Percentiles rank a stretch among this genome's conserved stretches.
Conservation (phyloP, 1,140 invertebrate species). For the Drosophila ananassae region DNA sequence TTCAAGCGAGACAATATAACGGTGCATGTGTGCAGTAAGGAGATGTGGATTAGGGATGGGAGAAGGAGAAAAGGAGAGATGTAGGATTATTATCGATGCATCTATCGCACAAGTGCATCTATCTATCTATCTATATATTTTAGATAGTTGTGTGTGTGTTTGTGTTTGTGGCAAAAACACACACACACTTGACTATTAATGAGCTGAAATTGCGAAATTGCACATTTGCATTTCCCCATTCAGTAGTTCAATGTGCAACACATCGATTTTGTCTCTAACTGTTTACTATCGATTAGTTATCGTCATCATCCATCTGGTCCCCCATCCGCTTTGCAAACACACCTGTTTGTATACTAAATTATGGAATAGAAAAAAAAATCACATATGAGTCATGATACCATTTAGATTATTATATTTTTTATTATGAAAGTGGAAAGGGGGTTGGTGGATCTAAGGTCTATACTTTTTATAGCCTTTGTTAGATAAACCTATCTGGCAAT, state of each 20-base stretch:
- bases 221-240: constrained; percentile 48
- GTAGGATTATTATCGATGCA: neutral
- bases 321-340: neutral
- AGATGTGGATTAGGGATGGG: neutral
- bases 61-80: too few relatives aligned
- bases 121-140: neutral
- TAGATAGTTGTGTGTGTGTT: neutral
- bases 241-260: constrained; percentile 30
- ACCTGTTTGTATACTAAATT: constrained; percentile 20
- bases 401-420: constrained; percentile 11
- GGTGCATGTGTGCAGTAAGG: neutral
- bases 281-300: constrained; percentile 34
- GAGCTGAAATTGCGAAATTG: constrained; percentile 50
- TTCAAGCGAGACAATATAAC: neutral
- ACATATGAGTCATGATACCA: neutral
- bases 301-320: constrained; percentile 4
- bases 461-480: neutral
- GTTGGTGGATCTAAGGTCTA: neutral
- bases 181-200: constrained; percentile 48
- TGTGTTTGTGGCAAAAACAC: neutral
- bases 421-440: constrained; percentile 20
- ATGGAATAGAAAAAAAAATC: constrained; percentile 9
- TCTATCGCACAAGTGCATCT: neutral
- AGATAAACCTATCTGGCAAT: neutral
- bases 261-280: constrained; percentile 1